A percentile compares a stretch with the other conserved stretches of the same genome.
Conservation (phyloP, 2,888 invertebrate species). For the Chloroclysta siterata region DNA sequence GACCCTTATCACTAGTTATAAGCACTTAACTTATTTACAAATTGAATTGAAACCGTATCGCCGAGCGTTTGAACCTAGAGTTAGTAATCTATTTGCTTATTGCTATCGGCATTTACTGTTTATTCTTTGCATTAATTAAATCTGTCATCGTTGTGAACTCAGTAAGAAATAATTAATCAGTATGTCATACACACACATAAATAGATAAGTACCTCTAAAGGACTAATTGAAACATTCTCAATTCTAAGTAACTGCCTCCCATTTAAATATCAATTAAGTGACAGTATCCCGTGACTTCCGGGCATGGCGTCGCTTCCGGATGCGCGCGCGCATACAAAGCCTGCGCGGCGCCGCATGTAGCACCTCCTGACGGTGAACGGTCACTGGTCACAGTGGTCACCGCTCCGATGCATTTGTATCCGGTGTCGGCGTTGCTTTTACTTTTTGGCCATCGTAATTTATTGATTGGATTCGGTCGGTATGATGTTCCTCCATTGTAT, state of each 20-base stretch:
- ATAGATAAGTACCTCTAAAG: slow-evolving; percentile 20
- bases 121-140: slow-evolving; percentile 5
- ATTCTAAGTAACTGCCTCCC: slow-evolving; percentile 46
- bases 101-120: slow-evolving; percentile 11
- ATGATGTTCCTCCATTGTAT: slow-evolving; percentile 8
- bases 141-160: neutral
- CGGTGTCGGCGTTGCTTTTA: slow-evolving; percentile 36
- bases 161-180: neutral
- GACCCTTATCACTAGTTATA: slow-evolving; percentile 6
- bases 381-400: slow-evolving; percentile 26
- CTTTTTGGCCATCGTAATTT: slow-evolving; percentile 31
- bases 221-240: slow-evolving; percentile 34
- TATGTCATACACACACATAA: slow-evolving; percentile 1
- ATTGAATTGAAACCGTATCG: slow-evolving; percentile 32
- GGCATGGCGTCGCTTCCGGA: slow-evolving; percentile 62
- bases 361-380: slow-evolving; percentile 32
- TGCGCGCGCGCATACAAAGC: slow-evolving; percentile 70
- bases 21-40: slow-evolving; percentile 23
- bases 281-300: slow-evolving; percentile 67
- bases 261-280: slow-evolving; percentile 73
- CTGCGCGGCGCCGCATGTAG: slow-evolving; percentile 67
- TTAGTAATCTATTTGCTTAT: slow-evolving; percentile 34
- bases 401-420: slow-evolving; percentile 23
- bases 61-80: slow-evolving; percentile 28
- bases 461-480: slow-evolving; percentile 29